Evolutionary conservation across 2,113 vertebrate species (phyloP).

Genomic region (Odontesthes bonariensis): DNA sequence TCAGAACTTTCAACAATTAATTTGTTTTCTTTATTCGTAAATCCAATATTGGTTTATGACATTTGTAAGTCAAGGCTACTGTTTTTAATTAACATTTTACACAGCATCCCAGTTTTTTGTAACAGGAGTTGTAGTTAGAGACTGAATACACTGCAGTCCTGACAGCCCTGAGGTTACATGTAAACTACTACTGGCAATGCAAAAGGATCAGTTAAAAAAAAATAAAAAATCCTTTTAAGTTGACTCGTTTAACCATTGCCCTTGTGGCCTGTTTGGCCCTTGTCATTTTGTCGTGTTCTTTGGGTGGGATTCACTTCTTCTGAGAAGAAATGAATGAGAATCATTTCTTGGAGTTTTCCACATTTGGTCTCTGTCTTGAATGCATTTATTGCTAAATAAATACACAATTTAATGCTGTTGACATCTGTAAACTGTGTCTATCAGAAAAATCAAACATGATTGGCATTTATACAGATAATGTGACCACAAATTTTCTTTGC

Average conservation of each 20-base stretch:
- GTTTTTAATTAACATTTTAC: too few relatives aligned
- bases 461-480: not conserved
- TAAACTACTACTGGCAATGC: too few relatives aligned
- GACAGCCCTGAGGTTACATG: too few relatives aligned
- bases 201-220: too few relatives aligned
- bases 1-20: too few relatives aligned
- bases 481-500: not conserved
- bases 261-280: not conserved
- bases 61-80: too few relatives aligned
- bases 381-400: not conserved
- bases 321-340: not conserved
- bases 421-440: not conserved
- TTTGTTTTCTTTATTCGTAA: too few relatives aligned
- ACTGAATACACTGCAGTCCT: too few relatives aligned
- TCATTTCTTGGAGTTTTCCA: not conserved
- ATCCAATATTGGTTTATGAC: too few relatives aligned
- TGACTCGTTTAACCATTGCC: constrained; percentile 1
- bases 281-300: constrained; percentile 2
- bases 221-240: not conserved
- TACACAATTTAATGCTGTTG: not conserved
- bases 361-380: not conserved
- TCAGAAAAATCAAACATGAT: not conserved
- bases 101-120: too few relatives aligned
- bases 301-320: not conserved
- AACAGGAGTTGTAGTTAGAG: too few relatives aligned